Percentiles rank a stretch among this genome's conserved stretches.
Conservation (phyloP, 2,888 invertebrate genomes). For the Latheticus oryzae region DNA sequence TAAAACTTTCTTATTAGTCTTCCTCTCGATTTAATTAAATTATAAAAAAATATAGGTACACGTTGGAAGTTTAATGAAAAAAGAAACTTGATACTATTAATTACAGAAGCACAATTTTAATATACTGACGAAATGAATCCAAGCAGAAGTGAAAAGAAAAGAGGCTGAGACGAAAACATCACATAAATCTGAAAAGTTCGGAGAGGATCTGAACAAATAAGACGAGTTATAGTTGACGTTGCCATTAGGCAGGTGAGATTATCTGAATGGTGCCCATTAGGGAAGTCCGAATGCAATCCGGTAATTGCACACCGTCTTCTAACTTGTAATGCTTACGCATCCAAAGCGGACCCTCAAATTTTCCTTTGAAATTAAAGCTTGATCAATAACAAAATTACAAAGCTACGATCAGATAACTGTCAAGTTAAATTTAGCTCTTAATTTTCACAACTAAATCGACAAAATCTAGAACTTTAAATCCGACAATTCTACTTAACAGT, state of each 20-base stretch:
- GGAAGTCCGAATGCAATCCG: conserved; percentile 50
- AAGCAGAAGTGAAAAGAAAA: conserved; percentile 27
- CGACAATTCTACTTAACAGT: no score
- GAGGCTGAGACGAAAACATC: conserved; percentile 41
- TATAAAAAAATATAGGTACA: conserved; percentile 43
- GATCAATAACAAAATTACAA: conserved; percentile 37
- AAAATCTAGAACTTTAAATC: no score
- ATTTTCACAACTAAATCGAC: background rate
- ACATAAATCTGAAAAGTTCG: conserved; percentile 44
- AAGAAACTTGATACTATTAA: conserved; percentile 35
- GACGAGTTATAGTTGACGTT: conserved; percentile 43
- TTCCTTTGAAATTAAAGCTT: conserved; percentile 18
- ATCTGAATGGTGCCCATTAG: conserved; percentile 48
- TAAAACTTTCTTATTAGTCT: conserved; percentile 31
- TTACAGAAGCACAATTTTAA: conserved; percentile 43
- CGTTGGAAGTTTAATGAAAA: conserved; percentile 40
- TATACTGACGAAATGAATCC: conserved; percentile 38
- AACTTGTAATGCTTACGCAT: conserved; percentile 5
- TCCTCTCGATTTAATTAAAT: conserved; percentile 44
- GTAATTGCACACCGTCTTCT: conserved; percentile 45
- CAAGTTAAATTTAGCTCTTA: conserved; percentile 1
- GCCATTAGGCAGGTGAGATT: conserved; percentile 51
- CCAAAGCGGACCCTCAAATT: conserved; percentile 19
- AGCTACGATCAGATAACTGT: conserved; percentile 28
- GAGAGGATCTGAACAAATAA: conserved; percentile 44